Percentiles rank a stretch among this genome's conserved stretches.
Conservation (phyloP, 2,113 vertebrate species). For the Ophthalmolycus amberensis region DNA sequence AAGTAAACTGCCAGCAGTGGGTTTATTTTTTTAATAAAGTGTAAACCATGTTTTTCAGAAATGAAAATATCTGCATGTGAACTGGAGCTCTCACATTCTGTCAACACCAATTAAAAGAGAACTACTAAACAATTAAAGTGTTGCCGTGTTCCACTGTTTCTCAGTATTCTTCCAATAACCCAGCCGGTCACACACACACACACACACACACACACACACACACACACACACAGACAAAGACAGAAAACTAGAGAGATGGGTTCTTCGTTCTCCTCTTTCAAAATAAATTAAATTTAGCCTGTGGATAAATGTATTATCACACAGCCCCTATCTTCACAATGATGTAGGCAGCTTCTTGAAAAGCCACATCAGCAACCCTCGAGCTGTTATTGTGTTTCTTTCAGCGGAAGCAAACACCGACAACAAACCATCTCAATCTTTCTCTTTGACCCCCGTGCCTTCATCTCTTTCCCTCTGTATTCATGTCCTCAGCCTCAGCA, state of each 20-base stretch:
- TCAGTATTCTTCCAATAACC: slow-evolving; percentile 28
- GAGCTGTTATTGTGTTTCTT: slow-evolving; percentile 58
- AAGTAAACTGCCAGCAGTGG: neutral
- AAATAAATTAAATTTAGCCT: slow-evolving; percentile 68
- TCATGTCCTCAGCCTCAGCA: slow-evolving; percentile 63
- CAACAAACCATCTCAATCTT: slow-evolving; percentile 38
- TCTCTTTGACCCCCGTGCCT: slow-evolving; percentile 1
- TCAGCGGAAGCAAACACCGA: slow-evolving; percentile 55
- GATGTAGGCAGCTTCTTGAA: slow-evolving; percentile 45
- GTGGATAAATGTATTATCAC: slow-evolving; percentile 63
- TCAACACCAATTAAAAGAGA: slow-evolving; percentile 31
- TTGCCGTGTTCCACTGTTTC: neutral
- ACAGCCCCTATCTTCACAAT: slow-evolving; percentile 40
- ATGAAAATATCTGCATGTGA: slow-evolving; percentile 5
- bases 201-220: neutral
- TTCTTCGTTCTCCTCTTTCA: slow-evolving; percentile 43
- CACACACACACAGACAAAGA: neutral
- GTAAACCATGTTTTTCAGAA: slow-evolving; percentile 6
- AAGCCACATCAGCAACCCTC: slow-evolving; percentile 24
- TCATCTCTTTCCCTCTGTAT: slow-evolving; percentile 15
- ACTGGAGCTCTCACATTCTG: neutral
- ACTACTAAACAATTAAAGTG: slow-evolving; percentile 5
- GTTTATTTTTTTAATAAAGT: neutral
- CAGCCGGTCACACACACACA: neutral
- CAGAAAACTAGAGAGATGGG: slow-evolving; percentile 22